Percentiles rank a stretch among this genome's conserved stretches.
Evolutionary conservation across 1,140 invertebrate species (phyloP).

Genomic region (Argopecten irradians): DNA sequence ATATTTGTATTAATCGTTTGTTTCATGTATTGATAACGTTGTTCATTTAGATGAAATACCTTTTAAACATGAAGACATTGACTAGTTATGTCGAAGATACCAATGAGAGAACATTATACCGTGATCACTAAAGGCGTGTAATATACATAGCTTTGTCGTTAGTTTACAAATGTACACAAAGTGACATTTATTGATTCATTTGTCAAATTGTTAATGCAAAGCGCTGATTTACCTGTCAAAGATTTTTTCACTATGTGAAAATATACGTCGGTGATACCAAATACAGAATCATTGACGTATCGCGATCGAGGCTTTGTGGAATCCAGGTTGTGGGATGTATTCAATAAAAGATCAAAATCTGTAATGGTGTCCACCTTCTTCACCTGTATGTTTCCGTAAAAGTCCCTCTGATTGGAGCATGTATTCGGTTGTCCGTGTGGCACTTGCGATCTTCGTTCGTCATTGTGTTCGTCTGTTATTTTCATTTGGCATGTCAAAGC

Average conservation of each 20-base stretch:
- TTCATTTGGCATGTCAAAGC: not conserved
- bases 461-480: not conserved
- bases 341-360: not conserved
- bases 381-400: not conserved
- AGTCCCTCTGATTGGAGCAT: not conserved
- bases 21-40: too few species aligned
- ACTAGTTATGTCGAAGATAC: too few species aligned
- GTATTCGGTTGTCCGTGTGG: not conserved
- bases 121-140: too few species aligned
- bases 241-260: not conserved
- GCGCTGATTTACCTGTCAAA: not conserved
- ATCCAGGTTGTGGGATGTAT: not conserved
- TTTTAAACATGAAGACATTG: too few species aligned
- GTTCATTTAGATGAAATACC: too few species aligned
- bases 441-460: not conserved
- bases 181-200: too few species aligned
- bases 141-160: too few species aligned
- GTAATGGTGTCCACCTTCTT: not conserved
- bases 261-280: not conserved
- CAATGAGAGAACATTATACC: too few species aligned
- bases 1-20: too few species aligned
- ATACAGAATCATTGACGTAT: not conserved
- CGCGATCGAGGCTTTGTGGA: not conserved
- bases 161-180: too few species aligned
- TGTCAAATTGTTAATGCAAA: too few species aligned